A percentile compares a stretch with the other conserved stretches of the same genome.
Conservation (phyloP, 2,797 vertebrate species). For the Peromyscus eremicus region DNA sequence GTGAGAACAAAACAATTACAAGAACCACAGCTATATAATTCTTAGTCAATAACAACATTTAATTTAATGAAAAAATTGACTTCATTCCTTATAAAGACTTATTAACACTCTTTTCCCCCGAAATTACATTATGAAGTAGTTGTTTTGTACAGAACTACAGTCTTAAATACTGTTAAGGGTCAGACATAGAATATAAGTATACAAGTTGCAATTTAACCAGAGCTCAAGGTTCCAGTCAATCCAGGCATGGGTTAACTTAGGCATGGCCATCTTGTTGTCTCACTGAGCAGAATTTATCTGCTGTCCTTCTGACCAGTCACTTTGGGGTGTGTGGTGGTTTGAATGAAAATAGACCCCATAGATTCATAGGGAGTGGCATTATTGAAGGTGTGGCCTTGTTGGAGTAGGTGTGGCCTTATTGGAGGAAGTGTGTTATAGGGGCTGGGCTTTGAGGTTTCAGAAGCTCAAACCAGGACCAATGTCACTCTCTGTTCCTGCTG, state of each 20-base stretch:
- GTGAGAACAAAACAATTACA: constrained; percentile 23
- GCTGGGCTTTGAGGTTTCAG: neutral
- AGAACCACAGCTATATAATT: neutral
- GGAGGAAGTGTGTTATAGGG: neutral
- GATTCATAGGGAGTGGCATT: neutral
- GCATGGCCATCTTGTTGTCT: neutral
- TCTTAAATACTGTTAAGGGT: neutral
- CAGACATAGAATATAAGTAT: neutral
- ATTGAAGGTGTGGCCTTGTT: neutral
- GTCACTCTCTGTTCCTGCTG: neutral
- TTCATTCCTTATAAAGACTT: constrained; percentile 23
- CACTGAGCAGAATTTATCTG: neutral
- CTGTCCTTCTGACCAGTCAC: neutral
- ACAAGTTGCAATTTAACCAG: constrained; percentile 8
- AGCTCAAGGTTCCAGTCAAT: neutral
- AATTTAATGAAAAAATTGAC: constrained; percentile 24
- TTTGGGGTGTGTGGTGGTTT: neutral
- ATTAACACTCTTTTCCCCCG: neutral
- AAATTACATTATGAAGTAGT: constrained; percentile 17
- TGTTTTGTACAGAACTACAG: neutral
- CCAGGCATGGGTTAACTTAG: accelerated
- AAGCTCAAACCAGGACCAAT: neutral
- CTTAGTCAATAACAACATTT: constrained; percentile 38
- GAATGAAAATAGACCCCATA: neutral
- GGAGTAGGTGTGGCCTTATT: neutral